Conservation (phyloP, 2,797 vertebrate species). For the Urosaurus nigricauda region DNA sequence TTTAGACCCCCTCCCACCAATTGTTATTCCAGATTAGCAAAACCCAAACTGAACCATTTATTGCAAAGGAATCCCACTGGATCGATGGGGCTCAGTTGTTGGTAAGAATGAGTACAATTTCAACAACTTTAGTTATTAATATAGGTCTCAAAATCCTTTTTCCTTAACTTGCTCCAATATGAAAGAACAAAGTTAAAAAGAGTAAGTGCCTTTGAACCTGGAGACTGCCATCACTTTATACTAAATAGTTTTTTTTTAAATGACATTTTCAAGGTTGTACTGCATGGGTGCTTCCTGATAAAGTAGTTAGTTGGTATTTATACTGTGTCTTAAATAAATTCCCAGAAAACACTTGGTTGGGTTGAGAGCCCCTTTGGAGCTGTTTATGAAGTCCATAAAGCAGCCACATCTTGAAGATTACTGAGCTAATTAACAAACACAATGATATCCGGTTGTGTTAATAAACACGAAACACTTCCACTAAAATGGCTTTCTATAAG, state of each 20-base stretch:
- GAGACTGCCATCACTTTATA: slow-evolving; percentile 78
- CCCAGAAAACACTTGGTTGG: slow-evolving; percentile 75
- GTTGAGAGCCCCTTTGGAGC: slow-evolving; percentile 72
- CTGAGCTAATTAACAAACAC: slow-evolving; percentile 66
- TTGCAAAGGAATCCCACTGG: not conserved
- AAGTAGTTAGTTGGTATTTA: slow-evolving; percentile 48
- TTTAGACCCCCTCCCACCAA: not conserved
- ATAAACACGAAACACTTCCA: slow-evolving; percentile 61
- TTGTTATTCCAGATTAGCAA: not conserved
- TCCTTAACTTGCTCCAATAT: slow-evolving; percentile 22
- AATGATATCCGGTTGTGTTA: slow-evolving; percentile 60
- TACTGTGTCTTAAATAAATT: slow-evolving; percentile 73
- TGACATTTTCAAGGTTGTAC: slow-evolving; percentile 72
- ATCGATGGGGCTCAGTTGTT: not conserved
- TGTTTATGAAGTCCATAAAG: slow-evolving; percentile 73
- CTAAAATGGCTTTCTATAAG: slow-evolving; percentile 53
- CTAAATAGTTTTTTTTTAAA: slow-evolving; percentile 78
- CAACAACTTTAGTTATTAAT: not conserved
- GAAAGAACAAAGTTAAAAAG: slow-evolving; percentile 29
- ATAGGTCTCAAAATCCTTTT: not conserved
- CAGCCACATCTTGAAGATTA: slow-evolving; percentile 68
- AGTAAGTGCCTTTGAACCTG: slow-evolving; percentile 75
- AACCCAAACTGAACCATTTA: not conserved
- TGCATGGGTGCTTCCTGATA: slow-evolving; percentile 55
- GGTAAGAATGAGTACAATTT: not conserved